Evolutionary conservation across 2,888 invertebrate species (phyloP), one percentile per base, ranked within the genome.

Genomic region (Chalcis sispes): DNA sequence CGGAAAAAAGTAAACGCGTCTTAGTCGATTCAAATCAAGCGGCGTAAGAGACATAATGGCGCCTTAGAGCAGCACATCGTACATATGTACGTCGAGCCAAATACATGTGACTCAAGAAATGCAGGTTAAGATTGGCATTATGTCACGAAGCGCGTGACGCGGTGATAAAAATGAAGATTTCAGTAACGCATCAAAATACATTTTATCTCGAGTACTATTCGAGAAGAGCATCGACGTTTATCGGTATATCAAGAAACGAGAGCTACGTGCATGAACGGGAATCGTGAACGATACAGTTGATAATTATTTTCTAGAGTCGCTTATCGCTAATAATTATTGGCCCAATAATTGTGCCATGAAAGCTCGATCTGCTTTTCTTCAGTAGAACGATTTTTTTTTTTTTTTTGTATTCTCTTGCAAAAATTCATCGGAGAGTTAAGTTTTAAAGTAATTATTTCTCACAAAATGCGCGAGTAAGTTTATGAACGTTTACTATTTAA

Each of bases 271-370:
- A 65, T 48, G 72, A 58, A 36, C n/a, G 32, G 32, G n/a, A 65
- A 58, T 36, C 65, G 48, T 72, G 65, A 25, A 56, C 42, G 48
- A 65, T 48, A 50, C 25, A 46, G 15, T 27, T 65, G 48, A 65
- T 58, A 58, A 58, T 71, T 61, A 42, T 65, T 65, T 36, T 25
- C 72, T 54, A 46, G n/a, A 8, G 2, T 29, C 32, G 13, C 20
- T n/a, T 64, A 72, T 72, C 42, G 2, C n/a, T 13, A 40, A 65
- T 25, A 27, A 46, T 61, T 40, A 61, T 15, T 27, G 59, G 52
- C 25, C 5, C 4, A 7, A 36, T 7, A 66, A n/a, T 36, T 36
- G 36, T 7, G 36, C 4, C 29, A 2, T 40, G n/a, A 8, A 40
- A n/a, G 61, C 25, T 7, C 15, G 36, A 40, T 1, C 15, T n/a